Percentiles rank a stretch among this genome's conserved stretches.
Evolutionary conservation across 2,113 vertebrate genomes (phyloP).

Genomic region (Synodontis membranacea): DNA sequence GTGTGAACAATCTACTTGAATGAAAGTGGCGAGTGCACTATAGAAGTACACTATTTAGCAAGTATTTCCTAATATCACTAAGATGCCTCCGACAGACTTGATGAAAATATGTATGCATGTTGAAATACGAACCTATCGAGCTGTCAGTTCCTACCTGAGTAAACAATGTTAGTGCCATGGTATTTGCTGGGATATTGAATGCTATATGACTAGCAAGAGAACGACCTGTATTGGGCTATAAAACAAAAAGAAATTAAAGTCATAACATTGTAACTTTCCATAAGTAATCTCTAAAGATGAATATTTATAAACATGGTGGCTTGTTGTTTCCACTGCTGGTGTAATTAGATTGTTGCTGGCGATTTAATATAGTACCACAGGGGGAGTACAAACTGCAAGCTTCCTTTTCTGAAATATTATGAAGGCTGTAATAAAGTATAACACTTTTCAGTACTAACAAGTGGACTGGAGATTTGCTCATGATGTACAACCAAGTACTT

Average conservation of each 20-base stretch:
- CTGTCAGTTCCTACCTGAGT: background rate
- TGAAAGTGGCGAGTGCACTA: background rate
- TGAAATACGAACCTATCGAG: background rate
- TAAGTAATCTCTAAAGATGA: conserved; percentile 10
- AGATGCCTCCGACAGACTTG: background rate
- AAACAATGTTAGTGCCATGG: background rate
- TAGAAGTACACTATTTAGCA: background rate
- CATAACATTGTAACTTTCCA: conserved; percentile 12
- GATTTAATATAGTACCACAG: conserved; percentile 23
- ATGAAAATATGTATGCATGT: conserved; percentile 1
- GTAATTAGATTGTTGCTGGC: conserved; percentile 11
- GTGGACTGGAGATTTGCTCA: background rate
- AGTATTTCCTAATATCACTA: background rate
- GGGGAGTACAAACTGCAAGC: background rate
- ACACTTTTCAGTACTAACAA: conserved; percentile 12
- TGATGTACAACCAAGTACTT: background rate
- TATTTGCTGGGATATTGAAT: background rate
- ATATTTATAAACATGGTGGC: conserved; percentile 18
- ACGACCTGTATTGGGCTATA: background rate
- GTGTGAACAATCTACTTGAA: background rate
- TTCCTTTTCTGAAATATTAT: conserved; percentile 1
- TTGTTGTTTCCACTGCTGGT: conserved; percentile 14
- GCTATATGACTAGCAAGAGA: background rate
- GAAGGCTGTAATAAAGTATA: conserved; percentile 9
- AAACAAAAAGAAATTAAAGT: background rate